These are phyloP conservation scores for Solenopsis fugax DNA, from an alignment of 1,140 invertebrate species.

Conservation along the genomic window DNA sequence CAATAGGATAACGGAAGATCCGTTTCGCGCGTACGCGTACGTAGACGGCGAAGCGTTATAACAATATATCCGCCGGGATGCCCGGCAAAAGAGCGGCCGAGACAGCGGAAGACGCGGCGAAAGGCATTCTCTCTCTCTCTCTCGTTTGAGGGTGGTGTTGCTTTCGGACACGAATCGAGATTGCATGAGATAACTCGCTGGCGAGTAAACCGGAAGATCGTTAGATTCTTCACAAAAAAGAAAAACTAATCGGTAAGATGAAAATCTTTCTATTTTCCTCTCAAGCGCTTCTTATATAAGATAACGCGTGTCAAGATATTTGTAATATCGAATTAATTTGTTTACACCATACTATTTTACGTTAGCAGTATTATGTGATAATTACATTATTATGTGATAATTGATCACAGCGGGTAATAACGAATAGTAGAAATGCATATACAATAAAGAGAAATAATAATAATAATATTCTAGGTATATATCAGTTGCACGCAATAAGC, in stretches of 20 bases:
- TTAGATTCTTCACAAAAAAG: not conserved
- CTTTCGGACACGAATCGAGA: not conserved
- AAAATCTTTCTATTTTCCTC: not conserved
- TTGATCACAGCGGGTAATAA: not conserved
- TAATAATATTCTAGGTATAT: too few species aligned
- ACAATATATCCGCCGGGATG: constrained; percentile 22
- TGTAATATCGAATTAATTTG: not conserved
- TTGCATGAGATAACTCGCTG: not conserved
- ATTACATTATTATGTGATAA: not conserved
- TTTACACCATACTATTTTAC: not conserved
- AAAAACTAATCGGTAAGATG: not conserved
- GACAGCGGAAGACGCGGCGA: not conserved
- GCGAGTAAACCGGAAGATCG: not conserved
- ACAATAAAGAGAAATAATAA: too few species aligned
- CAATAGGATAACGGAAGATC: constrained; percentile 74
- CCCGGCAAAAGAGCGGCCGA: constrained; percentile 12
- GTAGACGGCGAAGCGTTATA: constrained; percentile 47
- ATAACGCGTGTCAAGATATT: not conserved
- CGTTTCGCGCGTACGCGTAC: constrained; percentile 64
- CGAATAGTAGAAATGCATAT: too few species aligned
- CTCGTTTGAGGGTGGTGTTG: constrained; percentile 5
- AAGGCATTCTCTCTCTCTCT: not conserved
- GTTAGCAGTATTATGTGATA: not conserved
- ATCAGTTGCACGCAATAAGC: too few species aligned
- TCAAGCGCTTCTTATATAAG: not conserved